A percentile compares a stretch with the other conserved stretches of the same genome.
phyloP scores from a whole-genome alignment of 1,140 invertebrate genomes.

The Ganaspis sp. region DNA sequence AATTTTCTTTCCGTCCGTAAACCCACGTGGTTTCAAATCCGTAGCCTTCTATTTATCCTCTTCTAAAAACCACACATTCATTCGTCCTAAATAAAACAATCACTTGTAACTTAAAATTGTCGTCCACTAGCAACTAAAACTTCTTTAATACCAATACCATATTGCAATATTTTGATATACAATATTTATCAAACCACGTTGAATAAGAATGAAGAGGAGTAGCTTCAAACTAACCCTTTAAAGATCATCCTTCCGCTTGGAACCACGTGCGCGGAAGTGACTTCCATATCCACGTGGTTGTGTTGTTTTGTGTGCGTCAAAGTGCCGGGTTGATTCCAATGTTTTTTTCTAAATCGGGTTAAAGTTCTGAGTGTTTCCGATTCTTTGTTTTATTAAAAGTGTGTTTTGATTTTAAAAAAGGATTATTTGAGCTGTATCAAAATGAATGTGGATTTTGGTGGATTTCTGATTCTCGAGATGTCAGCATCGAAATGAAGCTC shows the following conservation, averaged over 20 bases:
- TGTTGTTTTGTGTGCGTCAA: background rate
- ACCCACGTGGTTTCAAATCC: conserved; percentile 47
- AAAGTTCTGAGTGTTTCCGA: background rate
- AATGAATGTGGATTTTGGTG: background rate
- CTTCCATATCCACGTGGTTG: background rate
- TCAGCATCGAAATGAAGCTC: background rate
- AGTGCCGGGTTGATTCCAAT: background rate
- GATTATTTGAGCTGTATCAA: background rate
- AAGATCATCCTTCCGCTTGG: background rate
- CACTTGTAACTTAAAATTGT: background rate
- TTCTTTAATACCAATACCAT: no score
- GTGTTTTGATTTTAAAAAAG: background rate
- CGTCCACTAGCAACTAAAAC: no score
- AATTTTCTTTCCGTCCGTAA: conserved; percentile 44
- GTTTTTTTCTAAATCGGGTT: background rate
- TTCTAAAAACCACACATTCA: background rate
- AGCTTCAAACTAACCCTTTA: no score
- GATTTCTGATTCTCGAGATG: background rate
- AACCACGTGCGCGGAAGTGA: conserved; percentile 6
- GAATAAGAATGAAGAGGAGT: no score
- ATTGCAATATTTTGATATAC: no score
- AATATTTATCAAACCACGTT: no score
- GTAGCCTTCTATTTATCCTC: background rate
- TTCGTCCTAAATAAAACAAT: background rate
- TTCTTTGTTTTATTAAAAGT: background rate